Conservation (phyloP, 2,797 vertebrate genomes). For the Bradypodion ventrale region DNA sequence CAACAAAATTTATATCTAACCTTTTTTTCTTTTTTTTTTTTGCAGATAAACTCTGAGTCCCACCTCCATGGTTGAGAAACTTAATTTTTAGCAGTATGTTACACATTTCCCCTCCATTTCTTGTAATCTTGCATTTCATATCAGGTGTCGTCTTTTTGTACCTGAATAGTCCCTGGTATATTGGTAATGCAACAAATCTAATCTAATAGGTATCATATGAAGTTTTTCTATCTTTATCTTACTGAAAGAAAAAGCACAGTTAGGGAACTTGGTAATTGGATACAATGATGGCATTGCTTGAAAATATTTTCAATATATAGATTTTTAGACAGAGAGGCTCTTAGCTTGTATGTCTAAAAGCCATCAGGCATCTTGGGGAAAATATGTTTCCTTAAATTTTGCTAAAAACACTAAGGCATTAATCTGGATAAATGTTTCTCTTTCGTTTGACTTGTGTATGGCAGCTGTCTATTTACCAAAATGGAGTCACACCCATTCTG, state of each 20-base stretch:
- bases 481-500: not conserved
- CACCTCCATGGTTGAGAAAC: not conserved
- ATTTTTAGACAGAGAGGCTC: not conserved
- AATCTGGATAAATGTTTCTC: not conserved
- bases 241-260: slow-evolving; percentile 9
- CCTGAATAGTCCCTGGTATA: not conserved
- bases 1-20: not conserved
- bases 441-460: not conserved
- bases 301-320: not conserved
- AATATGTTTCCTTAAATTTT: not conserved
- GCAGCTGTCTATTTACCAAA: not conserved
- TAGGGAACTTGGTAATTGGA: not conserved
- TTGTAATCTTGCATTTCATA: not conserved
- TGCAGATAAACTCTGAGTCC: not conserved
- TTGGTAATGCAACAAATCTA: not conserved
- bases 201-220: slow-evolving; percentile 7
- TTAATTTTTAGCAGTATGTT: not conserved
- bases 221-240: not conserved
- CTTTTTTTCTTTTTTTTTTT: no score
- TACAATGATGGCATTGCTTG: rapidly evolving
- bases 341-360: not conserved
- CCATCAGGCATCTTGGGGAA: not conserved
- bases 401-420: not conserved
- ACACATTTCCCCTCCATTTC: not conserved
- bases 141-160: not conserved